phyloP scores from a whole-genome alignment of 1,140 invertebrate species.

The Ceratosolen solmsi region DNA sequence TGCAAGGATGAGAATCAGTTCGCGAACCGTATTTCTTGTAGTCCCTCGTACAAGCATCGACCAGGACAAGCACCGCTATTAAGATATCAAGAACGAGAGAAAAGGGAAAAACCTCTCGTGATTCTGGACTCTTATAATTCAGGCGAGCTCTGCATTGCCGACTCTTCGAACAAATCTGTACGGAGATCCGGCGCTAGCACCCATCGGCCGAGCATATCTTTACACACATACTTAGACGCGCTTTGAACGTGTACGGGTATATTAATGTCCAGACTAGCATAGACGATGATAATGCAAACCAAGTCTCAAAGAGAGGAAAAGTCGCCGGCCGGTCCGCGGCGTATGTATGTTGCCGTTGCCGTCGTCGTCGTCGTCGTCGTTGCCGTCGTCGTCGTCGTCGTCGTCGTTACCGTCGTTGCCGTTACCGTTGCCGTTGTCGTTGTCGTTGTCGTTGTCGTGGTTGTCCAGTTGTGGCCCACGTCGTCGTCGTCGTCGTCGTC shows the following conservation, averaged over 20 bases:
- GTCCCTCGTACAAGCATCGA: too few species aligned
- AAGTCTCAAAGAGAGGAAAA: conserved; percentile 38
- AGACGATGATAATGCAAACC: neutral
- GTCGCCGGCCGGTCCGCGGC: conserved; percentile 43
- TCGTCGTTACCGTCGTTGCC: neutral
- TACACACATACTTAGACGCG: neutral
- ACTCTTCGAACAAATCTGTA: neutral
- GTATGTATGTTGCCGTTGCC: neutral
- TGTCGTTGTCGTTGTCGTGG: neutral
- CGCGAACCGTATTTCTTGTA: too few species aligned
- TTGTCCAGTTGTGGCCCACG: neutral
- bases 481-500: too few species aligned
- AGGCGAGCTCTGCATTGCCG: conserved; percentile 19
- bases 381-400: neutral
- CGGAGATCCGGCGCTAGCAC: neutral
- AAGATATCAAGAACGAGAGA: too few species aligned
- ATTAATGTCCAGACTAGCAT: too few species aligned
- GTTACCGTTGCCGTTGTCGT: too few species aligned
- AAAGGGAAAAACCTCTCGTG: neutral
- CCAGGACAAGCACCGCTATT: neutral
- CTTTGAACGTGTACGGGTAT: too few species aligned
- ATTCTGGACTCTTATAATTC: neutral
- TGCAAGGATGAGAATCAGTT: too few species aligned
- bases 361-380: conserved; percentile 10
- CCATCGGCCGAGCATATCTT: neutral